Percentiles rank a stretch among this genome's conserved stretches.
Evolutionary conservation across 2,888 invertebrate species (phyloP).

Genomic region (Drosophila buzzatii): DNA sequence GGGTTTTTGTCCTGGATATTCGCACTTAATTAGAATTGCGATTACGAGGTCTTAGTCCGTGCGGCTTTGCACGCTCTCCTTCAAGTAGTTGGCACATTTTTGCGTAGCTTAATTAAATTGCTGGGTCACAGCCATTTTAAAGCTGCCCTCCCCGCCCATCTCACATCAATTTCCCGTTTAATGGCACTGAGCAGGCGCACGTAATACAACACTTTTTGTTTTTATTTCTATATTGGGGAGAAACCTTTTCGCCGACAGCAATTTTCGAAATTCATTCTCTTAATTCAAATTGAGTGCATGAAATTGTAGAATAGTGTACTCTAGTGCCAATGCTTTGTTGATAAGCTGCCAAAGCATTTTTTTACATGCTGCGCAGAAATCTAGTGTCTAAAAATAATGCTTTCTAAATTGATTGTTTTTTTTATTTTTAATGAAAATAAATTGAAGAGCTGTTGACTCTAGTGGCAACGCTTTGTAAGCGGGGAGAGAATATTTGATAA

Average conservation of each 20-base stretch:
- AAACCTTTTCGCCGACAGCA: background rate
- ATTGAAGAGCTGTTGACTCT: background rate
- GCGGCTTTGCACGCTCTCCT: slow-evolving; percentile 49
- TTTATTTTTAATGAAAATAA: background rate
- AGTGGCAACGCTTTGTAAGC: background rate
- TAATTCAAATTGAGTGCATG: background rate
- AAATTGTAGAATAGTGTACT: background rate
- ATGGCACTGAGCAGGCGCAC: slow-evolving; percentile 22
- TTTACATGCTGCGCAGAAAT: background rate
- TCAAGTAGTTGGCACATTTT: slow-evolving; percentile 60
- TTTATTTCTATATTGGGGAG: background rate
- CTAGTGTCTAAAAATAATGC: background rate
- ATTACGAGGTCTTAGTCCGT: slow-evolving; percentile 67
- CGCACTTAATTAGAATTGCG: slow-evolving; percentile 79
- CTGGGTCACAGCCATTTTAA: slow-evolving; percentile 16
- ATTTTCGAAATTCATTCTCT: slow-evolving; percentile 4
- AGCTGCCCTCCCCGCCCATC: background rate
- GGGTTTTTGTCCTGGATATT: slow-evolving; percentile 54
- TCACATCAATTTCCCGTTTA: slow-evolving; percentile 34
- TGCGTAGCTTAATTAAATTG: slow-evolving; percentile 53
- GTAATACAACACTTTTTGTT: slow-evolving; percentile 22
- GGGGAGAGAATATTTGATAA: background rate
- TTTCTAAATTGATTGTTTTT: background rate
- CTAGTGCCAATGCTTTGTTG: background rate
- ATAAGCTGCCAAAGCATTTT: background rate